Base-by-base conservation (phyloP, 2,888 invertebrate genomes). In the Chydorus sphaericus region DNA sequence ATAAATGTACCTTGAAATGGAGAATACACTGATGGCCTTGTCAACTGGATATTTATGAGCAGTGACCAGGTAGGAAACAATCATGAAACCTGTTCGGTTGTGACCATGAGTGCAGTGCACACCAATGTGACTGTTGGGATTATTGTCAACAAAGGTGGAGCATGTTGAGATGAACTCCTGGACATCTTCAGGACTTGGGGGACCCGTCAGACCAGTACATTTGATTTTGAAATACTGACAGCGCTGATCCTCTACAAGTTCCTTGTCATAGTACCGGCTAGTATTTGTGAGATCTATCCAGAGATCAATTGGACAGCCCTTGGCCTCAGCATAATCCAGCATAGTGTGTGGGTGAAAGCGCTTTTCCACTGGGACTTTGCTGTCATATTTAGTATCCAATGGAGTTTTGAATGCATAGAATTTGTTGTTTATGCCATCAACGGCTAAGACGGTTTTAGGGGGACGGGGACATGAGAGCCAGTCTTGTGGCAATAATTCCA, bases 231-330 rank as follows among this genome's bases (percentile, higher is more conserved):
- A 71, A 71, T 97, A 97, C 68, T 78, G 78, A 68, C 88, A 85
- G 14, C 78, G 84, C 57, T 78, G 73, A 1, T 76, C 73, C 66
- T 88, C 88, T 26, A 98, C 77, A 58, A 82, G 81, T 16, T 74
- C 69, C 60, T 82, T 83, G 64, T 89, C 77, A 68, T 98, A 98
- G 71, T 94, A 98, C 58, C 97, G 77, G 59, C 75, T 80, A 0
- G 98, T 97, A 66, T 96, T 93, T 1, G 98, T 97, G 61, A 99
- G 74, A 71, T 98, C 97, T 60, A 99, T 83, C 90, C 97, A 92
- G 26, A 98, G 70, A 1, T 97, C 97, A 58, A 99, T 71, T 66
- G 86, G 89, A 88, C 90, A 67, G 33, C 59, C 59, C n/a, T n/a
- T n/a, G 59, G 77, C 77, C 70, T 85, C 86, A 67, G 88, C 77